Percentiles rank a stretch among this genome's conserved stretches.
These are phyloP conservation scores for Cosmia trapezina DNA, from an alignment of 2,888 invertebrate genomes.

Conservation along the genomic window DNA sequence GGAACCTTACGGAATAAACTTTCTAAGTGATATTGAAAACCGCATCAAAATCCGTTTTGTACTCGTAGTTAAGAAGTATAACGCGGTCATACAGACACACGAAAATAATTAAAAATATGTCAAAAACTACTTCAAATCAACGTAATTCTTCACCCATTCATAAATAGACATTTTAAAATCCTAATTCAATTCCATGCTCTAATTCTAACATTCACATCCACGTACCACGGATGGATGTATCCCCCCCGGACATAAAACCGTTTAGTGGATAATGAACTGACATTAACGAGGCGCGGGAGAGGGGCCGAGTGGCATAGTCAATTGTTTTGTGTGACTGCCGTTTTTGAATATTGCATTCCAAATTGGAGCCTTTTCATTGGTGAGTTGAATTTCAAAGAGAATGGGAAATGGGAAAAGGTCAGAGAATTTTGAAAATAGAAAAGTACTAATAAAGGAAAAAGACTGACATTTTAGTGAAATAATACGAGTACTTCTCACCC, in stretches of 20 bases:
- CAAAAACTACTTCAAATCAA: not conserved
- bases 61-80: no score
- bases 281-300: slow-evolving; percentile 57
- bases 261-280: slow-evolving; percentile 66
- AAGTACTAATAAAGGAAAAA: not conserved
- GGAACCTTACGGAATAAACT: no score
- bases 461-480: not conserved
- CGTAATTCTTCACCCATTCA: not conserved
- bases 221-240: slow-evolving; percentile 56
- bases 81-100: no score
- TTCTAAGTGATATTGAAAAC: no score
- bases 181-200: slow-evolving; percentile 47
- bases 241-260: slow-evolving; percentile 66
- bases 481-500: no score
- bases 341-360: slow-evolving; percentile 50
- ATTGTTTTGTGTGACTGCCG: slow-evolving; percentile 61
- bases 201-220: slow-evolving; percentile 54
- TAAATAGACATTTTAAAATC: slow-evolving; percentile 28
- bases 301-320: slow-evolving; percentile 44
- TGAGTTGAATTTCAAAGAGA: not conserved
- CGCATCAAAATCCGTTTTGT: no score
- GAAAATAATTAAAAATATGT: no score
- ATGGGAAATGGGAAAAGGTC: no score
- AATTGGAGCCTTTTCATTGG: slow-evolving; percentile 29
- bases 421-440: slow-evolving; percentile 2